Evolutionary conservation across 2,113 vertebrate species (phyloP).

Genomic region (Polypterus bichir): DNA sequence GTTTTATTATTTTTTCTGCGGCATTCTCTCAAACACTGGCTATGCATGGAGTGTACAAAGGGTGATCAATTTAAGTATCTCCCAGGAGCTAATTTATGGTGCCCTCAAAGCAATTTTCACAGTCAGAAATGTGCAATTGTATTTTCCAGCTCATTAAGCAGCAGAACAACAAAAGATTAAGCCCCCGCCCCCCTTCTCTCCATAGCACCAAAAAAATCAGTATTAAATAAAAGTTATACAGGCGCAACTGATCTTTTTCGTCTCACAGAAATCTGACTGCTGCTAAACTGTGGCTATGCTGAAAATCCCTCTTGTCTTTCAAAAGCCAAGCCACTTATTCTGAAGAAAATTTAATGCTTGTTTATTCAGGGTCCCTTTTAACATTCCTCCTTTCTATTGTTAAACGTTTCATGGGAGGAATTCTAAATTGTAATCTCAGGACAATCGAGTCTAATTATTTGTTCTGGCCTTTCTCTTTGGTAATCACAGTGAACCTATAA

Average conservation of each 20-base stretch:
- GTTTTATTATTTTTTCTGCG: slow-evolving; percentile 5
- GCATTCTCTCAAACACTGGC: slow-evolving; percentile 21
- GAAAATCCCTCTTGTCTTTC: slow-evolving; percentile 25
- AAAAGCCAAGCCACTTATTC: slow-evolving; percentile 32
- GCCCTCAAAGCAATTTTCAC: slow-evolving; percentile 67
- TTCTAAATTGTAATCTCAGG: slow-evolving; percentile 55
- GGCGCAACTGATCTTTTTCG: slow-evolving; percentile 29
- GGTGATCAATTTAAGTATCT: slow-evolving; percentile 51
- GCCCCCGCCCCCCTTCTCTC: slow-evolving; percentile 16
- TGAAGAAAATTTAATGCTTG: slow-evolving; percentile 48
- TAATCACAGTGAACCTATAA: slow-evolving; percentile 33
- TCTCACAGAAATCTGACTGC: slow-evolving; percentile 12
- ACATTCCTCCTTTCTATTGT: slow-evolving; percentile 49
- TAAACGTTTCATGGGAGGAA: slow-evolving; percentile 44
- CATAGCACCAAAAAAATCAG: slow-evolving; percentile 26
- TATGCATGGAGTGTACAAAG: slow-evolving; percentile 43
- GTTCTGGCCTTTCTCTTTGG: slow-evolving; percentile 46
- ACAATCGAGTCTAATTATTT: slow-evolving; percentile 56
- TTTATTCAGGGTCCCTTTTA: slow-evolving; percentile 57
- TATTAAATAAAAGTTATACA: slow-evolving; percentile 29
- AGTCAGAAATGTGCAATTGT: slow-evolving; percentile 64
- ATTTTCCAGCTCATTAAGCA: slow-evolving; percentile 74
- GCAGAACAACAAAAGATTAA: slow-evolving; percentile 54
- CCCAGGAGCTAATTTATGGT: slow-evolving; percentile 62
- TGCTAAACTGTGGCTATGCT: slow-evolving; percentile 17